A percentile compares a stretch with the other conserved stretches of the same genome.
These are phyloP conservation scores for Anguilla obscura DNA, from an alignment of 2,797 vertebrate species.

Conservation along the genomic window DNA sequence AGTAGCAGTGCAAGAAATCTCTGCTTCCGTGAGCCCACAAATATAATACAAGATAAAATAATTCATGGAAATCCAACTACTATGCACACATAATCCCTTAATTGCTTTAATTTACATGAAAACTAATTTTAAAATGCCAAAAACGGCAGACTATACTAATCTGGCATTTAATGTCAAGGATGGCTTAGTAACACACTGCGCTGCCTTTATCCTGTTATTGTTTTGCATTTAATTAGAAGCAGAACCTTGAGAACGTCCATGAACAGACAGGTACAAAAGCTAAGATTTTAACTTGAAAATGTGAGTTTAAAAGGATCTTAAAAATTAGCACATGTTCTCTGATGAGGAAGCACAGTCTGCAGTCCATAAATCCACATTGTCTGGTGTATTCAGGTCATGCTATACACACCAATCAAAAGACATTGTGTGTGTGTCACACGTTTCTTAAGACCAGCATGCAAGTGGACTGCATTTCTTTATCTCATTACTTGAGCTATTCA, in stretches of 20 bases:
- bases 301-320: not conserved
- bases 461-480: not conserved
- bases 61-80: constrained; percentile 62
- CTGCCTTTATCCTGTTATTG: constrained; percentile 16
- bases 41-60: constrained; percentile 52
- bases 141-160: constrained; percentile 45
- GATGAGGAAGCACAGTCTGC: not conserved
- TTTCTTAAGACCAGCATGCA: not conserved
- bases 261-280: constrained; percentile 12
- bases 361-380: not conserved
- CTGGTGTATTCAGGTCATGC: not conserved
- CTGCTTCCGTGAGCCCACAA: constrained; percentile 18
- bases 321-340: not conserved
- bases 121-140: constrained; percentile 46
- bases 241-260: constrained; percentile 9
- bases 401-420: constrained; percentile 18
- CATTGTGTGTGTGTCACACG: constrained; percentile 8
- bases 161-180: constrained; percentile 51
- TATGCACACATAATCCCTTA: constrained; percentile 66
- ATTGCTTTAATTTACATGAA: constrained; percentile 71
- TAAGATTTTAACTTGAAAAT: not conserved
- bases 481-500: not conserved
- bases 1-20: not conserved
- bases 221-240: constrained; percentile 15
- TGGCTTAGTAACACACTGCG: constrained; percentile 17